phyloP scores from a whole-genome alignment of 2,113 vertebrate genomes.

The Hippocampus mohnikei region DNA sequence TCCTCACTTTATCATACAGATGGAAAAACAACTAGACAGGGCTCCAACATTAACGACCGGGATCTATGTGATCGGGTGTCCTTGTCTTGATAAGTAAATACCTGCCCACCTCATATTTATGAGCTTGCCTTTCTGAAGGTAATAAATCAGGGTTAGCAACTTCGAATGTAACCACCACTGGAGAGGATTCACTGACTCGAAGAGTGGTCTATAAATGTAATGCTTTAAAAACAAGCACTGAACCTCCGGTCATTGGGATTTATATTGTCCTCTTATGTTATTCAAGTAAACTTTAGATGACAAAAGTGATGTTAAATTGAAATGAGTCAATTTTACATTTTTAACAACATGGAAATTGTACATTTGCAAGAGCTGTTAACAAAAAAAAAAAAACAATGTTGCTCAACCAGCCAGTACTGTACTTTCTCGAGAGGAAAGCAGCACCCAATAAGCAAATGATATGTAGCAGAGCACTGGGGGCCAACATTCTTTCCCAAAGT shows the following conservation, averaged over 20 bases:
- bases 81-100: conserved; percentile 26
- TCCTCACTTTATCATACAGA: conserved; percentile 3
- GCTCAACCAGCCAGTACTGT: conserved; percentile 40
- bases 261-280: neutral
- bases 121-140: conserved; percentile 12
- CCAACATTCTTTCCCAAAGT: neutral
- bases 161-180: conserved; percentile 8
- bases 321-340: neutral
- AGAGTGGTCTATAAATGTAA: neutral
- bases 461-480: neutral
- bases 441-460: neutral
- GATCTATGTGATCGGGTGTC: conserved; percentile 48
- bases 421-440: conserved; percentile 9
- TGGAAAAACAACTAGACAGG: conserved; percentile 8
- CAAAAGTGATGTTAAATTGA: neutral
- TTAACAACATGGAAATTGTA: neutral
- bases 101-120: neutral
- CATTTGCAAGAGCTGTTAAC: conserved; percentile 25
- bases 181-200: conserved; percentile 35
- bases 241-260: neutral
- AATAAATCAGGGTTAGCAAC: conserved; percentile 23
- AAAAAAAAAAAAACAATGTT: conserved; percentile 39
- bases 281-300: neutral
- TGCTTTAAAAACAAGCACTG: neutral
- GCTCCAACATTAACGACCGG: conserved; percentile 36